Base-by-base conservation (phyloP, 2,113 vertebrate genomes). In the Malurus melanocephalus region DNA sequence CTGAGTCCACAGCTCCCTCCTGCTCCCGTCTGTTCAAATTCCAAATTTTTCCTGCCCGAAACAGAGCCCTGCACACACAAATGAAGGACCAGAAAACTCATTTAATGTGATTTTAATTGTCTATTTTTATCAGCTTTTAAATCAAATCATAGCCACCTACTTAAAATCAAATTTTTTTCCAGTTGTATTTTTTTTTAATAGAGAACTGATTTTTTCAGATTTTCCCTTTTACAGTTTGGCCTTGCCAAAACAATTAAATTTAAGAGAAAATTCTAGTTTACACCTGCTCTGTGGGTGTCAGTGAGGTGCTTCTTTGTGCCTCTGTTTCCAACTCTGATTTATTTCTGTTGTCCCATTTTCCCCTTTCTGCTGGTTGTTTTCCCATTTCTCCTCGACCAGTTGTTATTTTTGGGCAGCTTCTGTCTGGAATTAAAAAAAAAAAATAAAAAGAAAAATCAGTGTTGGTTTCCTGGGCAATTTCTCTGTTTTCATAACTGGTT, bases 401-500 rank as follows among this genome's bases (percentile, higher is more conserved):
- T 64, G 30, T 28, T 43, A 27, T 79, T 57, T 64, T 43, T 18
- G 30, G n/a, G 45, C 28, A 38, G 60, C 27, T 80, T 80, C 67
- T 80, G 52, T 80, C 76, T 87, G 60, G 85, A 69, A 38, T 33
- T 2, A 2, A 16, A 33, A 35, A 49, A 26, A 71, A 45, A 32
- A 24, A 43, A 33, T 4, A 28, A 32, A 5, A 35, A 21, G n/a
- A 27, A 18, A 33, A 52, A 69, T 18, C 56, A 55, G 9, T 43
- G 32, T 80, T 89, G 89, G 87, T 95, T 96, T 95, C 93, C 93
- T 92, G 91, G 66, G 88, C 93, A 95, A 48, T 80, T 76, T 80
- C 62, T 92, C 76, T 96, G 94, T 95, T 96, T 95, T 92, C 87
- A 8, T 93, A 93, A 93, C 67, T 95, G 96, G 87, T 94, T 96